Conservation (phyloP, 2,797 vertebrate species). For the Phataginus tetradactyla region DNA sequence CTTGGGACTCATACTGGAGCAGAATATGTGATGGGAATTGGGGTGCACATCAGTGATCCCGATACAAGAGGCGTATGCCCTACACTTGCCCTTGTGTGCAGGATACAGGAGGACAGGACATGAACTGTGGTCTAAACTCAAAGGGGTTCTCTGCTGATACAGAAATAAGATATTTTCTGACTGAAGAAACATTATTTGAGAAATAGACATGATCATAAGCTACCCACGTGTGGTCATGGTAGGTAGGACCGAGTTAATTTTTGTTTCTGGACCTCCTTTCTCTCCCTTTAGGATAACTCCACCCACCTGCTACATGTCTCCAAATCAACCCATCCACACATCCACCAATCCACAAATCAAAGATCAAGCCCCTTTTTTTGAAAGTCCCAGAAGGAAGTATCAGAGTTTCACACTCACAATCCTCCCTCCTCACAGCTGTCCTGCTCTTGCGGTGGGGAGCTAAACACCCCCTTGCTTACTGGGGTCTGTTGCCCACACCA, state of each 20-base stretch:
- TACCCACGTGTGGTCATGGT: neutral
- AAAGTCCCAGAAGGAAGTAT: neutral
- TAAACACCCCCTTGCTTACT: too few relatives aligned
- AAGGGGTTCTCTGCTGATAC: neutral
- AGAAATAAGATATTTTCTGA: constrained; percentile 5
- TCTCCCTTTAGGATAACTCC: neutral
- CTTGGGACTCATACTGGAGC: neutral
- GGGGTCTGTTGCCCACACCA: too few relatives aligned
- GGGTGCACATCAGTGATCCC: too few relatives aligned
- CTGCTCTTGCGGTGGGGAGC: neutral
- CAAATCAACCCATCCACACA: neutral
- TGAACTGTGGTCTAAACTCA: neutral
- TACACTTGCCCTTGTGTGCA: too few relatives aligned
- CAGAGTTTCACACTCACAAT: neutral
- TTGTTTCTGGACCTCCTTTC: constrained; percentile 13
- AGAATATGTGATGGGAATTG: neutral
- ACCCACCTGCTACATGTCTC: neutral
- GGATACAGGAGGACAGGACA: neutral
- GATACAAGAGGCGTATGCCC: too few relatives aligned
- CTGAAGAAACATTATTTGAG: neutral
- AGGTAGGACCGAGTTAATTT: neutral
- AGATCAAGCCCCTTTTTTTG: neutral
- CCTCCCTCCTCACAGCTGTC: neutral
- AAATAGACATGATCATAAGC: neutral
- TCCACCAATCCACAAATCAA: neutral